Base-by-base conservation (phyloP, 2,888 invertebrate species). In the Eremobia ochroleuca region DNA sequence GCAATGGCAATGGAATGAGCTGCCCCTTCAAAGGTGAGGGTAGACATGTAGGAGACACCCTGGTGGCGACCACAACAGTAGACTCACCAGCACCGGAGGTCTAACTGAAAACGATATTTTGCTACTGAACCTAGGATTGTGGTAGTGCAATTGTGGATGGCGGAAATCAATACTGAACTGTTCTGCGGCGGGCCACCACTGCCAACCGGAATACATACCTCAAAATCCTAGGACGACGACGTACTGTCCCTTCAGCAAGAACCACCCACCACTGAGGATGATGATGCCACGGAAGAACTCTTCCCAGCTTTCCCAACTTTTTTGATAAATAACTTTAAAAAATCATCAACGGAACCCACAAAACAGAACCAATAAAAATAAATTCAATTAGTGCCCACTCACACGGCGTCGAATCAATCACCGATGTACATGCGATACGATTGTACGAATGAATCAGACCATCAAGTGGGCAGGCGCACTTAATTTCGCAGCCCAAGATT, bases 371-470 rank as follows among this genome's bases (percentile, higher is more conserved):
- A 68, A 71, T 37, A 70, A 40, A 61, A 73, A 59, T 37, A 71
- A 65, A 79, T 79, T 88, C 69, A 88, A 88, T 88, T 77, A 88
- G 76, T 70, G 82, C 64, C 75, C 4, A 40, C 73, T 82, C 82
- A 62, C 43, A 73, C 77, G 37, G 13, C 58, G 34, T 64, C 66
- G 64, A 68, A 83, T 87, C 88, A 87, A 88, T 88, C 86, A 83
- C 82, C 34, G 46, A 62, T 55, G 64, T 65, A 55, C n/a, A n/a
- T 74, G 59, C 55, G 85, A 81, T 85, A 75, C 43, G 62, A 70
- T 73, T 85, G 76, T 76, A 67, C 59, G 43, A 85, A 68, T 85
- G 66, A 73, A 73, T 85, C 85, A 43, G 37, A 71, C 67, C 81
- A 76, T 81, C 85, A 64, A 21, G 70, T 73, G 59, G 58, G 65